Evolutionary conservation across 2,797 vertebrate genomes (phyloP).

Genomic region (Protonibea diacanthus): DNA sequence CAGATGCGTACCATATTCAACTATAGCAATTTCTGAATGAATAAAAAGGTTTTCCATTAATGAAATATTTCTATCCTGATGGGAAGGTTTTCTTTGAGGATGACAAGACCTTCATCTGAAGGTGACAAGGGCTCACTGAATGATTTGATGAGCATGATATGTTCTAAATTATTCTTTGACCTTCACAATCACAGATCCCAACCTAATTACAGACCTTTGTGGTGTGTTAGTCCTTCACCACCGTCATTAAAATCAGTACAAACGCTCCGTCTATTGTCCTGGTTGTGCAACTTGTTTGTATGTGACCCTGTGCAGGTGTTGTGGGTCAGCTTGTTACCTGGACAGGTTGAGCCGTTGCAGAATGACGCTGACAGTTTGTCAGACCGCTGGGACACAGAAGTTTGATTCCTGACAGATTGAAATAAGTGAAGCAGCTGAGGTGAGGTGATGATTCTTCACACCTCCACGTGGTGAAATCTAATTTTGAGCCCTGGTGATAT

Average conservation of each 20-base stretch:
- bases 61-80: no score
- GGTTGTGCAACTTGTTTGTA: no score
- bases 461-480: slow-evolving; percentile 27
- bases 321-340: neutral
- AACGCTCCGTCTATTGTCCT: neutral
- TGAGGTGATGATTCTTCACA: slow-evolving; percentile 2
- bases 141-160: neutral
- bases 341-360: neutral
- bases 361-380: neutral
- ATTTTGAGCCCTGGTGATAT: slow-evolving; percentile 20
- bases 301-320: neutral
- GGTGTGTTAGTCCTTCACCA: no score
- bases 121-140: no score
- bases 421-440: slow-evolving; percentile 10
- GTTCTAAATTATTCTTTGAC: neutral
- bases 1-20: no score
- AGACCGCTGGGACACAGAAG: neutral
- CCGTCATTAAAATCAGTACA: neutral
- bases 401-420: slow-evolving; percentile 15
- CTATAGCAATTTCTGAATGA: no score
- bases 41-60: no score
- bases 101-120: neutral
- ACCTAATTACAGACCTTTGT: neutral
- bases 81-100: no score
- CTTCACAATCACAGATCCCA: neutral